A percentile compares a stretch with the other conserved stretches of the same genome.
Evolutionary conservation across 2,888 invertebrate species (phyloP).

Genomic region (Chrysolina haemoptera): DNA sequence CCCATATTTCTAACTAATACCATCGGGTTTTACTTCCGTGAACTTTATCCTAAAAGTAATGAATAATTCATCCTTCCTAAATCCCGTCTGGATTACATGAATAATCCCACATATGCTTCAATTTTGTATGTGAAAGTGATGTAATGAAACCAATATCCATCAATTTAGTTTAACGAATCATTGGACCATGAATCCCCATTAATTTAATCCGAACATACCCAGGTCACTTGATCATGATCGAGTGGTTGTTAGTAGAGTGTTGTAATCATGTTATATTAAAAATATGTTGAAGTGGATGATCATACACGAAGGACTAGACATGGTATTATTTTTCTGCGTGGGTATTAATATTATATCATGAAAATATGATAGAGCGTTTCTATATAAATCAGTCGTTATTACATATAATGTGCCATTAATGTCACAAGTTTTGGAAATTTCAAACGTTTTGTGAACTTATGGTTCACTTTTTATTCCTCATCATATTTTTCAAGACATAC

Average conservation of each 20-base stretch:
- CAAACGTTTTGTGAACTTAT: too few relatives aligned
- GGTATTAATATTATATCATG: too few relatives aligned
- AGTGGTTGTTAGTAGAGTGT: background rate
- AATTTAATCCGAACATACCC: constrained; percentile 20
- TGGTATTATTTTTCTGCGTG: background rate
- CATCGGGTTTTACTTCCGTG: background rate
- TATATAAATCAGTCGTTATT: too few relatives aligned
- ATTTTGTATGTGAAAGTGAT: constrained; percentile 11
- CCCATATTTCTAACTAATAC: too few relatives aligned
- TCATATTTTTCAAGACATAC: too few relatives aligned
- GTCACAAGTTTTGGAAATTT: too few relatives aligned
- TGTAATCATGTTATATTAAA: background rate
- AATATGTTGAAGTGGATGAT: background rate
- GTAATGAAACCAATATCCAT: constrained; percentile 30
- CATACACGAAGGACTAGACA: background rate
- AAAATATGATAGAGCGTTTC: too few relatives aligned
- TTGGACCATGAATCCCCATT: constrained; percentile 20
- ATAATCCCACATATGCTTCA: constrained; percentile 7
- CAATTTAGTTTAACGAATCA: constrained; percentile 26
- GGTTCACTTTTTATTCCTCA: too few relatives aligned
- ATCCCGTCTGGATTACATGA: background rate
- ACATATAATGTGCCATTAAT: too few relatives aligned
- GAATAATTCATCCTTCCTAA: background rate
- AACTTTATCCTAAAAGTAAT: background rate
- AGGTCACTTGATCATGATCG: constrained; percentile 14